Evolutionary conservation across 2,888 invertebrate genomes (phyloP).

Genomic region (Hyalella azteca): DNA sequence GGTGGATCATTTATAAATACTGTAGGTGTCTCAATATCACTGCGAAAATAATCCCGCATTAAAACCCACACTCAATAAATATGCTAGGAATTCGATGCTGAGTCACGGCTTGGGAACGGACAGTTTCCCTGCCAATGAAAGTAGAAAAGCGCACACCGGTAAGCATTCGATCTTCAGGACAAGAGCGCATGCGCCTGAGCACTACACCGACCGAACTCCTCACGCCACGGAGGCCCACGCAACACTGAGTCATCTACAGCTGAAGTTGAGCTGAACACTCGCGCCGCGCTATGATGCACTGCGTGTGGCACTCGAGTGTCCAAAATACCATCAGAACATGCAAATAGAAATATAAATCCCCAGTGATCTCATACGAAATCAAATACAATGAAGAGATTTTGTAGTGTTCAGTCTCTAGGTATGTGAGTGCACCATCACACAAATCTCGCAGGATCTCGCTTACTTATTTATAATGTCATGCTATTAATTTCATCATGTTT

Average conservation of each 20-base stretch:
- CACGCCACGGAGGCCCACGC: not conserved
- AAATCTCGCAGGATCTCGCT: too few species aligned
- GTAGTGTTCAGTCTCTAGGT: too few species aligned
- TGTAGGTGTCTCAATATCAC: too few species aligned
- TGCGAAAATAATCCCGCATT: not conserved
- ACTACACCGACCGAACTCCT: not conserved
- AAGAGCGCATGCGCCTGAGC: not conserved
- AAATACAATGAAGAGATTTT: too few species aligned
- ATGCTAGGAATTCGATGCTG: not conserved
- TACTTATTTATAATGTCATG: too few species aligned
- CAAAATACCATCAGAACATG: not conserved
- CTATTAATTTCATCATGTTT: too few species aligned
- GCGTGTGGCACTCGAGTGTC: not conserved
- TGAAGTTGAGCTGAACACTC: not conserved
- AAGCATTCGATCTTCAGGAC: too few species aligned
- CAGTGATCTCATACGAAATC: too few species aligned
- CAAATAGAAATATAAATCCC: too few species aligned
- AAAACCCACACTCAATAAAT: not conserved
- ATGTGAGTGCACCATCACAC: too few species aligned
- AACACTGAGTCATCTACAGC: not conserved
- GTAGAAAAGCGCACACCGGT: not conserved
- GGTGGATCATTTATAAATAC: too few species aligned
- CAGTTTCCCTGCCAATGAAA: conserved; percentile 16
- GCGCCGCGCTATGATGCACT: not conserved
- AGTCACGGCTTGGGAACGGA: not conserved